phyloP scores from a whole-genome alignment of 2,797 vertebrate species.

The Sternotherus odoratus region DNA sequence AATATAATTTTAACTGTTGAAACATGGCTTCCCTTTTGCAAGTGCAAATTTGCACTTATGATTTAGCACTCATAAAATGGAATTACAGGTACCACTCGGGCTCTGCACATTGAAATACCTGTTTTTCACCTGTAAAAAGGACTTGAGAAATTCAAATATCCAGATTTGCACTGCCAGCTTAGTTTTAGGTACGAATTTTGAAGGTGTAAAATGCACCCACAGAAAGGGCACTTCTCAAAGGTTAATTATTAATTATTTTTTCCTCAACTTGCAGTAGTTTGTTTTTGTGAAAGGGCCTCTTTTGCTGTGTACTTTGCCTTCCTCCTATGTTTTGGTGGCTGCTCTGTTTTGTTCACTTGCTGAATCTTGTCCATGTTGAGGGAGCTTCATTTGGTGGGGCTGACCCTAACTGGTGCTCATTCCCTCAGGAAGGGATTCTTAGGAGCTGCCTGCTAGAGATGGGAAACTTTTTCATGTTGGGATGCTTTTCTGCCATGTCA shows the following conservation, averaged over 20 bases:
- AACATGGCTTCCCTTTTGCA: not conserved
- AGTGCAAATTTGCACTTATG: not conserved
- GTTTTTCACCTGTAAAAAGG: not conserved
- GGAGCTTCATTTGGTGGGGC: not conserved
- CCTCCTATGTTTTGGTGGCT: not conserved
- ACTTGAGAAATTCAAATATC: not conserved
- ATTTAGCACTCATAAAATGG: not conserved
- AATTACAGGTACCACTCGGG: not conserved
- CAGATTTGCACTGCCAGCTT: not conserved
- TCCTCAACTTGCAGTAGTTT: too few relatives aligned
- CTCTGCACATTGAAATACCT: not conserved
- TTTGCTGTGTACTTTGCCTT: not conserved
- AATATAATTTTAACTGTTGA: not conserved
- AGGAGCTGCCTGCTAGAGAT: not conserved
- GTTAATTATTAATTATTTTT: not conserved
- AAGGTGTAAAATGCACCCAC: not conserved
- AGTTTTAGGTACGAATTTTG: not conserved
- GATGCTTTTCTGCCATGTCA: not conserved
- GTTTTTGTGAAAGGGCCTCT: not conserved
- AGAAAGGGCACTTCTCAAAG: not conserved
- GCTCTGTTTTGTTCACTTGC: not conserved
- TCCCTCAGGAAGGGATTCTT: not conserved
- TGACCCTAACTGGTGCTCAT: not conserved
- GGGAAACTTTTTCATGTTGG: not conserved
- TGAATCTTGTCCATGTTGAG: not conserved